A percentile compares a stretch with the other conserved stretches of the same genome.
Evolutionary conservation across 2,888 invertebrate species (phyloP).

Genomic region (Synanthedon myopaeformis): DNA sequence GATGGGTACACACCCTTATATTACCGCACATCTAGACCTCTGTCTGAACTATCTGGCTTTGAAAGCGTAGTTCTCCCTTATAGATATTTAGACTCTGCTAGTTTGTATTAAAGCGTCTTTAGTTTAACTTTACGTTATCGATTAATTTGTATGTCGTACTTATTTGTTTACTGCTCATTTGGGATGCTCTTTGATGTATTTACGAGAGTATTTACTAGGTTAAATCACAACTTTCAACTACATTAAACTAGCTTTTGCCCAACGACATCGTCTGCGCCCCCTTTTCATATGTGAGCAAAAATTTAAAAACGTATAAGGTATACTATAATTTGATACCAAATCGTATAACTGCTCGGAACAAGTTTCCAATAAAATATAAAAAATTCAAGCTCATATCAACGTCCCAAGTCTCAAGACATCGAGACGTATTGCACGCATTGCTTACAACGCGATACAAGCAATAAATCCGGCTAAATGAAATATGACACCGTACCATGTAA

Average conservation of each 20-base stretch:
- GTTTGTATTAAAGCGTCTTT: constrained; percentile 9
- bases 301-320: no score
- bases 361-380: not conserved
- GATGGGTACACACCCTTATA: not conserved
- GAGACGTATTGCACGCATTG: constrained; percentile 5
- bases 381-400: constrained; percentile 2
- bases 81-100: constrained; percentile 16
- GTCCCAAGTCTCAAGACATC: constrained; percentile 1
- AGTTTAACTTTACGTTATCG: not conserved
- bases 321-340: no score
- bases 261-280: no score
- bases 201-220: no score
- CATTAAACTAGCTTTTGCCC: no score
- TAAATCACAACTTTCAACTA: no score
- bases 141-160: not conserved
- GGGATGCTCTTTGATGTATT: no score
- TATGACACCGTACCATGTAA: constrained; percentile 28
- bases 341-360: not conserved
- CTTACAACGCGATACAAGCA: constrained; percentile 10
- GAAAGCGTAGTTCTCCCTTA: constrained; percentile 13
- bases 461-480: constrained; percentile 38
- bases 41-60: constrained; percentile 5
- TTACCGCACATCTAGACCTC: not conserved
- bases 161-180: no score
- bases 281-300: no score